Evolutionary conservation across 1,140 invertebrate species (phyloP).

Genomic region (Doryteuthis pealeii): DNA sequence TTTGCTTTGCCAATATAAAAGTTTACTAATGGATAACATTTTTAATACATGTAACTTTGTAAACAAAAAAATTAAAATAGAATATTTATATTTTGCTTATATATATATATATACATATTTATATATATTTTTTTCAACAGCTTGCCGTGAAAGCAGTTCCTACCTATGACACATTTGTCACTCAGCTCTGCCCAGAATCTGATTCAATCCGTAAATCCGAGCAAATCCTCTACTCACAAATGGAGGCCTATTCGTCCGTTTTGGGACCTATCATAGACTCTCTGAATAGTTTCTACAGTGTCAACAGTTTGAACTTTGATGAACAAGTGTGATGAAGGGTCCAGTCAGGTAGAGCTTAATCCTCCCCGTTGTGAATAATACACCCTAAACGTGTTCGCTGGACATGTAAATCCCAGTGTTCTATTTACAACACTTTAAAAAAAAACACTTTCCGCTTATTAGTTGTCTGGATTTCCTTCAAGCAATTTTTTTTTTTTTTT

Average conservation of each 20-base stretch:
- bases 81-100: background rate
- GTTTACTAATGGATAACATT: background rate
- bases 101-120: background rate
- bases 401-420: no score
- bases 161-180: conserved; percentile 44
- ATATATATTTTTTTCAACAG: conserved; percentile 28
- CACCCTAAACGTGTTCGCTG: no score
- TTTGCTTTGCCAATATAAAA: background rate
- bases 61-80: background rate
- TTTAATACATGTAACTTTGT: background rate
- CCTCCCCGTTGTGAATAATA: no score
- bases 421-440: no score
- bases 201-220: conserved; percentile 25
- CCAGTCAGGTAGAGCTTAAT: no score
- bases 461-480: no score
- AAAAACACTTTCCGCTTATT: no score
- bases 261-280: conserved; percentile 39
- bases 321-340: conserved; percentile 34
- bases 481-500: no score
- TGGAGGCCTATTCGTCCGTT: conserved; percentile 42
- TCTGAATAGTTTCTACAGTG: conserved; percentile 48
- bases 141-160: conserved; percentile 54
- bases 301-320: conserved; percentile 41
- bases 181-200: conserved; percentile 31
- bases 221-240: conserved; percentile 40